phyloP scores from a whole-genome alignment of 2,888 invertebrate species.

The Muschampia plurimacula region DNA sequence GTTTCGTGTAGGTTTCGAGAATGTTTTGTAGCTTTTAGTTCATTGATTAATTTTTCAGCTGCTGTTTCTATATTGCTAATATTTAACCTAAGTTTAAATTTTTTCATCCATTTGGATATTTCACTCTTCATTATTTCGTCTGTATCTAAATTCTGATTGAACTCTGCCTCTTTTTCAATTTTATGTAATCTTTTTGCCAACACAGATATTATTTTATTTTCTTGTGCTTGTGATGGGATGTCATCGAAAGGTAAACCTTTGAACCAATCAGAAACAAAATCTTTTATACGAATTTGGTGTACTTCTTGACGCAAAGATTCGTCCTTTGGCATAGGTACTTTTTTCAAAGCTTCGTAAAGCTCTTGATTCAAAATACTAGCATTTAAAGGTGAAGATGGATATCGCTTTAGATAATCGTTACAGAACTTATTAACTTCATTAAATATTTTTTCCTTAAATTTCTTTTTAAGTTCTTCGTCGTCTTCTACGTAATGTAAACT shows the following conservation, averaged over 20 bases:
- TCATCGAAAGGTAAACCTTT: slow-evolving; percentile 54
- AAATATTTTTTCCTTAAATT: slow-evolving; percentile 56
- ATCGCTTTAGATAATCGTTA: slow-evolving; percentile 55
- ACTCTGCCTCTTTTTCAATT: slow-evolving; percentile 55
- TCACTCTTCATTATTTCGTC: slow-evolving; percentile 49
- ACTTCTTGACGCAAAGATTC: slow-evolving; percentile 59
- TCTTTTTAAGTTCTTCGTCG: slow-evolving; percentile 50
- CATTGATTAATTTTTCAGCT: slow-evolving; percentile 51
- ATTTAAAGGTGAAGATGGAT: slow-evolving; percentile 54
- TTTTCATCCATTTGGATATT: slow-evolving; percentile 57
- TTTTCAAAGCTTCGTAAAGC: slow-evolving; percentile 56
- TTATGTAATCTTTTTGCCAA: slow-evolving; percentile 59
- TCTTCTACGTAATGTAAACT: slow-evolving; percentile 57
- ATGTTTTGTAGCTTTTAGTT: slow-evolving; percentile 50
- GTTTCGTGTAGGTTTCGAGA: slow-evolving; percentile 48
- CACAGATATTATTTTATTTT: slow-evolving; percentile 55
- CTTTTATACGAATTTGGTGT: slow-evolving; percentile 59
- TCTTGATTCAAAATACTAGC: slow-evolving; percentile 53
- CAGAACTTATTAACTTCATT: slow-evolving; percentile 59
- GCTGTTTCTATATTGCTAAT: slow-evolving; percentile 44
- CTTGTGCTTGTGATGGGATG: slow-evolving; percentile 29
- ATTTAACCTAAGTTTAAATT: slow-evolving; percentile 51
- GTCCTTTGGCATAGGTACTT: slow-evolving; percentile 57
- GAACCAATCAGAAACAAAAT: slow-evolving; percentile 58
- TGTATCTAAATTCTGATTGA: slow-evolving; percentile 41